Percentiles rank a stretch among this genome's conserved stretches.
Evolutionary conservation across 2,888 invertebrate genomes (phyloP).

Genomic region (Dasypogon diadema): DNA sequence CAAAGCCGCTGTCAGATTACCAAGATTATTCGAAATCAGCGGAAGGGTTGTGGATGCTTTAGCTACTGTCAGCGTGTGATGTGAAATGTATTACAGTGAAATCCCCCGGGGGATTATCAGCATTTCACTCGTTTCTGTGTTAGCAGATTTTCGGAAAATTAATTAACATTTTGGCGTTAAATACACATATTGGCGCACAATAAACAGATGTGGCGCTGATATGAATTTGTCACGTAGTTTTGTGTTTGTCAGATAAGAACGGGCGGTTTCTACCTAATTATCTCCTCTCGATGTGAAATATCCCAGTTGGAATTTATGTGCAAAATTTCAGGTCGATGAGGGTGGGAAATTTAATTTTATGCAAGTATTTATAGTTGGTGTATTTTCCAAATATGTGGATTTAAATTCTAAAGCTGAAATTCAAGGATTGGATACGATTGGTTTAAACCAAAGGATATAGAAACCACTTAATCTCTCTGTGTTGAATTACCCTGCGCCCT

Average conservation of each 20-base stretch:
- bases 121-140: slow-evolving; percentile 34
- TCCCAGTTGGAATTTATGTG: no score
- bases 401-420: no score
- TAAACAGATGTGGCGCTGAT: slow-evolving; percentile 32
- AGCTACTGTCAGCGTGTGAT: slow-evolving; percentile 41
- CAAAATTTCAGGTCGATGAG: no score
- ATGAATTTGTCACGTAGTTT: slow-evolving; percentile 43
- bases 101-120: slow-evolving; percentile 40
- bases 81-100: slow-evolving; percentile 42
- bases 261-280: slow-evolving; percentile 17
- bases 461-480: no score
- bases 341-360: no score
- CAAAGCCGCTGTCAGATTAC: slow-evolving; percentile 31
- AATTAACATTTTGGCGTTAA: slow-evolving; percentile 44
- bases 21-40: slow-evolving; percentile 25
- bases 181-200: slow-evolving; percentile 13
- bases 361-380: no score
- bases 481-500: no score
- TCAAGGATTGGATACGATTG: no score
- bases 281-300: background rate
- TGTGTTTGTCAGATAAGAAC: background rate
- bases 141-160: slow-evolving; percentile 46
- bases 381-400: no score
- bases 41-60: slow-evolving; percentile 5
- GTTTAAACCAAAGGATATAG: no score